Conservation (phyloP, 2,113 vertebrate genomes). For the Barnardius zonarius region DNA sequence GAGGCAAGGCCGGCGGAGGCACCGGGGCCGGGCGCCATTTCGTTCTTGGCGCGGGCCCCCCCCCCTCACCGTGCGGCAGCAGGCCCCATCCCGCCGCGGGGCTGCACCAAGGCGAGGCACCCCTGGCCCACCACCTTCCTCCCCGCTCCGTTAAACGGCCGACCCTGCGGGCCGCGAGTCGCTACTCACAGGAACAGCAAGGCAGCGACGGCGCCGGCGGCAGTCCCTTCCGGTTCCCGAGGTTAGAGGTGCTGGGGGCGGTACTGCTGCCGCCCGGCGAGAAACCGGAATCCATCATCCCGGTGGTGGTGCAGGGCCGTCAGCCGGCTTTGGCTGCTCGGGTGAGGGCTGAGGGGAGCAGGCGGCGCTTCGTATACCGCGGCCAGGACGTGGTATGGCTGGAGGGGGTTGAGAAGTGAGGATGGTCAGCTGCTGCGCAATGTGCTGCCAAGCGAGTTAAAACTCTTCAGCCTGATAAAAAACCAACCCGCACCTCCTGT, state of each 20-base stretch:
- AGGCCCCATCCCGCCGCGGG: not conserved
- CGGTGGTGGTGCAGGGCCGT: fast-evolving
- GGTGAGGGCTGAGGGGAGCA: not conserved
- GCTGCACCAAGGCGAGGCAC: not conserved
- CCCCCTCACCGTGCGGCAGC: not conserved
- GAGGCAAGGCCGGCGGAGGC: not conserved
- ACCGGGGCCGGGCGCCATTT: not conserved
- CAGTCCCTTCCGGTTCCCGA: not conserved
- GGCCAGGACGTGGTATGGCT: fast-evolving
- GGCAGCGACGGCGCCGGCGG: fast-evolving
- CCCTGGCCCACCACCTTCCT: too few species aligned
- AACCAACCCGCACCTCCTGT: too few species aligned
- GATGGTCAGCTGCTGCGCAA: not conserved
- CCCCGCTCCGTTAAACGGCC: not conserved
- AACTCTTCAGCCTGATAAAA: not conserved
- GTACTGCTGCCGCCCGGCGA: not conserved
- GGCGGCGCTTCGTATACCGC: not conserved
- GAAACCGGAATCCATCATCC: fast-evolving
- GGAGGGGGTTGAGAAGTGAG: not conserved
- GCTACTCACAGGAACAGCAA: not conserved
- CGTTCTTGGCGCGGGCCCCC: not conserved
- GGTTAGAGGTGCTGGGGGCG: not conserved
- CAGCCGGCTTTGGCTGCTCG: fast-evolving
- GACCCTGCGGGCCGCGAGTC: too few species aligned
- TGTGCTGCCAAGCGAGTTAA: not conserved